Percentiles rank a stretch among this genome's conserved stretches.
Conservation (phyloP, 2,888 invertebrate species). For the Dilophus febrilis region DNA sequence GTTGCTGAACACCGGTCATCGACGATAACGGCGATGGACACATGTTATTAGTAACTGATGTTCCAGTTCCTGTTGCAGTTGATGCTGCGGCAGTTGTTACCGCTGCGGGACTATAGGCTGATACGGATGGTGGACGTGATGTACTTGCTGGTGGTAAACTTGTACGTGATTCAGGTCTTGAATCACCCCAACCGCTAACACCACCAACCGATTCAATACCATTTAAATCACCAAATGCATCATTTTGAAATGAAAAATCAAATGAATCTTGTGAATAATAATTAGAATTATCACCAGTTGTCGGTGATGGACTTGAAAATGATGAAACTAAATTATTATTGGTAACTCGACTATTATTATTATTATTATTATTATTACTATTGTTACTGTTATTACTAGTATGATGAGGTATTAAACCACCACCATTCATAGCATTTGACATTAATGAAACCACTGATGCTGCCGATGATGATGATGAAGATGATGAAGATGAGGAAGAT, state of each 20-base stretch:
- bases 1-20: conserved; percentile 23
- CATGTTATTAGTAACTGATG: conserved; percentile 17
- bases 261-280: conserved; percentile 39
- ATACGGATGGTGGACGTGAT: conserved; percentile 44
- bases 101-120: conserved; percentile 34
- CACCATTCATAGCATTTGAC: conserved; percentile 54
- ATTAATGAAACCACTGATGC: conserved; percentile 53
- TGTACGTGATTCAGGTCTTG: conserved; percentile 46
- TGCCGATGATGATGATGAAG: conserved; percentile 14
- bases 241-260: conserved; percentile 48
- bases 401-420: conserved; percentile 16
- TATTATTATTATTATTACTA: not conserved
- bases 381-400: conserved; percentile 12
- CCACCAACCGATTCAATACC: conserved; percentile 20
- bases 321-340: conserved; percentile 22
- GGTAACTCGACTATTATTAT: conserved; percentile 11
- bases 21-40: conserved; percentile 10
- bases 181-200: conserved; percentile 24
- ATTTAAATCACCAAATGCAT: conserved; percentile 32
- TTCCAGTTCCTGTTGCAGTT: conserved; percentile 33
- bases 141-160: conserved; percentile 43
- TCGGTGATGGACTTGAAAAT: conserved; percentile 26
- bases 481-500: no score
- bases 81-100: conserved; percentile 33
- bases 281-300: conserved; percentile 31